Percentiles rank a stretch among this genome's conserved stretches.
These are phyloP conservation scores for Uria aalge DNA, from an alignment of 2,113 vertebrate genomes.

Conservation along the genomic window DNA sequence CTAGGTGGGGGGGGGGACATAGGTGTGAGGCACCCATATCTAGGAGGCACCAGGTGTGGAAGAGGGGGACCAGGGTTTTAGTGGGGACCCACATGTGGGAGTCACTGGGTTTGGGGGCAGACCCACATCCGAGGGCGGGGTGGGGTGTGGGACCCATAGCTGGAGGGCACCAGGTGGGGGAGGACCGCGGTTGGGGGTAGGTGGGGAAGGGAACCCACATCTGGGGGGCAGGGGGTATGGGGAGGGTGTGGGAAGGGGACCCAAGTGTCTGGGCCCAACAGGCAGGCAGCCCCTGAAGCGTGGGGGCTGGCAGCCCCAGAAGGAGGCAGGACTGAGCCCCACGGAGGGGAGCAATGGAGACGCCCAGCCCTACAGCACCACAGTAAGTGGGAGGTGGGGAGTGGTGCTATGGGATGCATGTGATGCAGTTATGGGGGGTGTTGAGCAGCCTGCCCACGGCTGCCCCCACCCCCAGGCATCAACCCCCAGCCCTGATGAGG, in stretches of 20 bases:
- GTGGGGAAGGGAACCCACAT: neutral
- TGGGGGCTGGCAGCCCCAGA: constrained; percentile 58
- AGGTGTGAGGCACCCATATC: neutral
- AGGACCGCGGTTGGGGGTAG: neutral
- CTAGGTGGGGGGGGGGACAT: too few relatives aligned
- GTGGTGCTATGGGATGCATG: neutral
- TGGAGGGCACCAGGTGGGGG: neutral
- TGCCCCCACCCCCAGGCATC: neutral
- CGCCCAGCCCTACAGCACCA: constrained; percentile 84
- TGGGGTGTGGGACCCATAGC: neutral
- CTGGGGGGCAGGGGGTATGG: neutral
- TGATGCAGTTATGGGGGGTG: neutral
- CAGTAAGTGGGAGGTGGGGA: too few relatives aligned
- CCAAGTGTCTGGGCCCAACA: neutral
- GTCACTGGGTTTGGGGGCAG: neutral
- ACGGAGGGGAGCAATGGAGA: constrained; percentile 73
- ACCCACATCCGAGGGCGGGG: neutral
- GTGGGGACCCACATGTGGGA: neutral
- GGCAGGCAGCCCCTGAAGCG: constrained; percentile 28
- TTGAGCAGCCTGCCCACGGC: neutral
- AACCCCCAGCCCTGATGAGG: neutral
- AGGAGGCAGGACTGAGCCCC: constrained; percentile 77
- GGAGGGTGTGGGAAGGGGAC: neutral
- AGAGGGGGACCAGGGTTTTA: neutral
- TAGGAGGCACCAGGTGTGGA: neutral